Percentiles rank a stretch among this genome's conserved stretches.
phyloP scores from a whole-genome alignment of 2,888 invertebrate species.

The Hyalella azteca region DNA sequence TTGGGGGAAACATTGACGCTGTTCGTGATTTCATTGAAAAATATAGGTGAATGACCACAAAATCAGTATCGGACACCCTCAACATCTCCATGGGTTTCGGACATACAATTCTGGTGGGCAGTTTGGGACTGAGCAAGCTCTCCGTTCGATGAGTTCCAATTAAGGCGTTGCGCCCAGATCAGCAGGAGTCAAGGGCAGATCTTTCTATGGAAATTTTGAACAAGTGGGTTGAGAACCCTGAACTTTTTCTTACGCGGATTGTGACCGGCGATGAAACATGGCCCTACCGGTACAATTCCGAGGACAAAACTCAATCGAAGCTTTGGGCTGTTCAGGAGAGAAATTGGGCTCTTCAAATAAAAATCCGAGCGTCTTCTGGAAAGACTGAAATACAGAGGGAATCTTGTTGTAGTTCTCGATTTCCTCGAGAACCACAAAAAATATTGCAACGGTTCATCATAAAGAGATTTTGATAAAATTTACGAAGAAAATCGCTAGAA shows the following conservation, averaged over 20 bases:
- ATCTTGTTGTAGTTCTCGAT: neutral
- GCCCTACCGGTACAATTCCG: slow-evolving; percentile 14
- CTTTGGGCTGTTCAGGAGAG: neutral
- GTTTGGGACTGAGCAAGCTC: slow-evolving; percentile 20
- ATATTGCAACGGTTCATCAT: neutral
- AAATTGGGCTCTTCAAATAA: neutral
- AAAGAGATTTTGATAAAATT: neutral
- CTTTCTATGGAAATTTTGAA: slow-evolving; percentile 26
- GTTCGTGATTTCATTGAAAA: slow-evolving; percentile 27
- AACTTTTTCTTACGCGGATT: neutral
- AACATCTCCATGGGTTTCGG: neutral
- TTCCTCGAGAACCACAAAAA: neutral
- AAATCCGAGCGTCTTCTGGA: neutral
- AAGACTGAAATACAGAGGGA: neutral
- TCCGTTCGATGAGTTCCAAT: slow-evolving; percentile 30
- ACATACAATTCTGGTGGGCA: neutral
- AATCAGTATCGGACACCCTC: slow-evolving; percentile 7
- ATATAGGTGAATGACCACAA: slow-evolving; percentile 16
- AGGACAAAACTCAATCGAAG: neutral
- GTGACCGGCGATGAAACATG: slow-evolving; percentile 38
- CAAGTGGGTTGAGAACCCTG: slow-evolving; percentile 32
- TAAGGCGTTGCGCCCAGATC: slow-evolving; percentile 16
- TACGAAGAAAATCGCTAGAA: neutral
- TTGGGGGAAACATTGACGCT: slow-evolving; percentile 7
- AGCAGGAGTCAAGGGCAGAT: slow-evolving; percentile 21